Evolutionary conservation across 2,888 invertebrate species (phyloP), one percentile per base, ranked within the genome.

Genomic region (Lasioglossum calceatum): DNA sequence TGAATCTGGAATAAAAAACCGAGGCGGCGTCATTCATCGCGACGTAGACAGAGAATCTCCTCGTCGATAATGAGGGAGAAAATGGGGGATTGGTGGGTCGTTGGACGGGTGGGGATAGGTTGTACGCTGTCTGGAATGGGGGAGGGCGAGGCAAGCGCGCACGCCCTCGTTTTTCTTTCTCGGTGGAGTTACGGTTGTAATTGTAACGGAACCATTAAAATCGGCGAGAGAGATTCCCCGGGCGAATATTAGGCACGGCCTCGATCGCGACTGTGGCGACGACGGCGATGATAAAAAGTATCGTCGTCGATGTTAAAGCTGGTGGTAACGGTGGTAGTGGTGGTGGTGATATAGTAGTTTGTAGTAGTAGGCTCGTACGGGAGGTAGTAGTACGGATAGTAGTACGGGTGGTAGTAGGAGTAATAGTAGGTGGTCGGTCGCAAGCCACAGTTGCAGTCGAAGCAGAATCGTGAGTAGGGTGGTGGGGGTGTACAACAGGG

Each of bases 11-110:
- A 64, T 64, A 70, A 70, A 77, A 84, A 87, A 87, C 39, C n/a
- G 42, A 64, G 77, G 79, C 42, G 39, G 85, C 71, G 77, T 82
- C 88, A 87, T 86, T 88, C 87, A 81, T 77, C 75, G 80, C 82
- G 87, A 27, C 76, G 80, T 82, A 77, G 85, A 82, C 84, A 81
- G 70, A 85, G 86, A 85, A 84, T 86, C 91, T 50, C 54, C 90
- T 88, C 88, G 86, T 90, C 90, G 90, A 92, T 90, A 92, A 92
- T 90, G 91, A 92, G 88, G 79, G 77, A 73, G 77, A 78, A 72
- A 75, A 81, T 79, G 79, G 76, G 61, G 76, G 77, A 85, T 50
- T 82, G 54, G 19, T 47, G 39, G 36, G 61, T 23, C 32, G 64
- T 2, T 3, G 42, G 7, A 7, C 27, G 16, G 64, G 64, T 64